phyloP scores from a whole-genome alignment of 1,140 invertebrate species.

The Drosophila equinoxialis region DNA sequence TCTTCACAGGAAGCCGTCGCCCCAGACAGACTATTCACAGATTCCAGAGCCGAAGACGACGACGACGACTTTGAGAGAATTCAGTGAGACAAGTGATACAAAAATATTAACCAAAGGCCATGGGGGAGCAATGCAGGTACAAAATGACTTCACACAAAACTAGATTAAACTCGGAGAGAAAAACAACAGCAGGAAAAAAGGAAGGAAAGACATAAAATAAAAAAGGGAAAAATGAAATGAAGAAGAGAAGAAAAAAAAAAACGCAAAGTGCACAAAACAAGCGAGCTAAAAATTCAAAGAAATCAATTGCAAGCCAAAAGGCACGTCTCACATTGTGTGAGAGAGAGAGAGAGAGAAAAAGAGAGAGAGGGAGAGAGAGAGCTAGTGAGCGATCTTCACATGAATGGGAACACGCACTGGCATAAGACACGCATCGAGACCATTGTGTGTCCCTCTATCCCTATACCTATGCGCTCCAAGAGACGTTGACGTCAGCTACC shows the following conservation, averaged over 20 bases:
- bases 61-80: conserved; percentile 14
- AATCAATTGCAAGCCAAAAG: conserved; percentile 77
- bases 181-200: conserved; percentile 28
- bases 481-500: conserved; percentile 46
- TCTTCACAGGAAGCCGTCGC: conserved; percentile 64
- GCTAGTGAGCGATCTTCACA: conserved; percentile 10
- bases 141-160: conserved; percentile 77
- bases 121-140: conserved; percentile 59
- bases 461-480: conserved; percentile 15
- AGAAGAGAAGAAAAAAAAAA: neutral
- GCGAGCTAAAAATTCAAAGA: conserved; percentile 72
- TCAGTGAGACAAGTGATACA: conserved; percentile 34
- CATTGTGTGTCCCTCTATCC: conserved; percentile 22
- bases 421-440: conserved; percentile 64
- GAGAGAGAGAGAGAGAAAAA: neutral
- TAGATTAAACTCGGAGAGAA: conserved; percentile 38
- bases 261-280: conserved; percentile 61
- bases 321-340: conserved; percentile 51
- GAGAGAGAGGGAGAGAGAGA: conserved; percentile 21
- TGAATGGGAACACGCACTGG: conserved; percentile 70
- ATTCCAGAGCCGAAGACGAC: conserved; percentile 21
- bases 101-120: conserved; percentile 36
- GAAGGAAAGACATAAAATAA: conserved; percentile 12
- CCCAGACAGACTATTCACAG: conserved; percentile 2
- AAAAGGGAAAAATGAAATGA: no score